Evolutionary conservation across 2,797 vertebrate genomes (phyloP), one percentile per base, ranked within the genome.

Genomic region (Betta splendens): DNA sequence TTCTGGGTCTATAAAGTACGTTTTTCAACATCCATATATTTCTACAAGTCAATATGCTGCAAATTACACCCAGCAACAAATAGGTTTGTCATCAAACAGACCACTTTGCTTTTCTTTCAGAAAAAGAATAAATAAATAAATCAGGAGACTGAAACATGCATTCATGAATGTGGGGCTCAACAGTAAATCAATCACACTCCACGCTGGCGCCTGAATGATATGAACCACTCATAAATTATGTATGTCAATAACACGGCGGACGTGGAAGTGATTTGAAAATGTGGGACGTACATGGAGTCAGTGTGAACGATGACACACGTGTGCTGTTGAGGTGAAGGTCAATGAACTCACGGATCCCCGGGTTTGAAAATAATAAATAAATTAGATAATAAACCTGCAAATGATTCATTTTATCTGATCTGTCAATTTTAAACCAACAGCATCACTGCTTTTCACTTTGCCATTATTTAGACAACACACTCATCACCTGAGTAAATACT

Each of bases 141-240:
- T n/a, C n/a, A n/a, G n/a, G n/a, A n/a, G n/a, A n/a, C n/a, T n/a
- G 38, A 64, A 66, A 65, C 6, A 22, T 51, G 25, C 39, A 25
- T n/a, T 45, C 12, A 26, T n/a, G 18, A 49, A 36, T 33, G 11
- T 58, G 18, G 36, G 35, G 10, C 35, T 45, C 10, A 21, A 8
- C 23, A 38, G 56, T 21, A 35, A 64, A 69, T 81, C 38, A 78
- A 71, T 87, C 54, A 57, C 36, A 8, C 33, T 51, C 42, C 49
- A 47, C 23, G 66, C 53, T 64, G 54, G 26, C 62, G 55, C 72
- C 48, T 62, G 53, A 69, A 56, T 48, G 49, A 63, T 50, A 36
- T 49, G 31, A 77, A 45, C 32, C 64, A 55, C 58, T 81, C 69
- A 84, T 80, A 60, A 13, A 79, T 72, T 53, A 57, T 79, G 49